Conservation (phyloP, 2,113 vertebrate species). For the Dinomys branickii region DNA sequence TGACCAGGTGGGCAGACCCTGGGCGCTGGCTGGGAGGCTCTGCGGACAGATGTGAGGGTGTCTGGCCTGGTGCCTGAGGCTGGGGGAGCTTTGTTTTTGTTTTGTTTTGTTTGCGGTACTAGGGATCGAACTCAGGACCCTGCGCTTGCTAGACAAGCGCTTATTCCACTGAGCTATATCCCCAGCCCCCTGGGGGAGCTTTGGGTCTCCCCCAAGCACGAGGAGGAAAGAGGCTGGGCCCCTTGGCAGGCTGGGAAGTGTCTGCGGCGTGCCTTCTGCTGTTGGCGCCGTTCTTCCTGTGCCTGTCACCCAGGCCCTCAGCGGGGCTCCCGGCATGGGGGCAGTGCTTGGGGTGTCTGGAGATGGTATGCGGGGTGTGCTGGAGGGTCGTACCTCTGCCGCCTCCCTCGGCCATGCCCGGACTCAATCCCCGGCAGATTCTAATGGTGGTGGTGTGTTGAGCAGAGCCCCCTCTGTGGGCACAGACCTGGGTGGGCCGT, state of each 20-base stretch:
- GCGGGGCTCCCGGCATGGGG: neutral
- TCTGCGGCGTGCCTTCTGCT: neutral
- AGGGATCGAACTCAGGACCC: too few species aligned
- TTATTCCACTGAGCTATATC: too few species aligned
- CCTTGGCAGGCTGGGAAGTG: neutral
- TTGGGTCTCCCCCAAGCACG: neutral
- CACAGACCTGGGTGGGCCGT: neutral
- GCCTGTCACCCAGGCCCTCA: neutral
- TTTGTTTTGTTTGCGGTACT: too few species aligned
- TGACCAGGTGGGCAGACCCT: conserved; percentile 91
- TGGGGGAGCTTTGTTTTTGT: neutral
- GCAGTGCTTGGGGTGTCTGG: neutral
- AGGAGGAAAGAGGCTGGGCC: too few species aligned
- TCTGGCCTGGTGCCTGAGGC: neutral
- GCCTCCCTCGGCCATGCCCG: neutral
- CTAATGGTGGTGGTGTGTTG: neutral
- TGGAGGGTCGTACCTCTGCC: neutral
- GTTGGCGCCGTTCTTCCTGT: neutral
- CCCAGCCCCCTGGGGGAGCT: neutral
- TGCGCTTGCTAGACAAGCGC: too few species aligned
- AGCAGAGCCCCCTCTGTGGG: neutral
- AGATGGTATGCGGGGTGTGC: neutral
- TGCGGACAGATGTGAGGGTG: neutral
- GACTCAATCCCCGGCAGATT: neutral
- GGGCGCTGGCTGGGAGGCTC: neutral